Conservation (phyloP, 2,113 vertebrate species). For the Isichthys henryi region DNA sequence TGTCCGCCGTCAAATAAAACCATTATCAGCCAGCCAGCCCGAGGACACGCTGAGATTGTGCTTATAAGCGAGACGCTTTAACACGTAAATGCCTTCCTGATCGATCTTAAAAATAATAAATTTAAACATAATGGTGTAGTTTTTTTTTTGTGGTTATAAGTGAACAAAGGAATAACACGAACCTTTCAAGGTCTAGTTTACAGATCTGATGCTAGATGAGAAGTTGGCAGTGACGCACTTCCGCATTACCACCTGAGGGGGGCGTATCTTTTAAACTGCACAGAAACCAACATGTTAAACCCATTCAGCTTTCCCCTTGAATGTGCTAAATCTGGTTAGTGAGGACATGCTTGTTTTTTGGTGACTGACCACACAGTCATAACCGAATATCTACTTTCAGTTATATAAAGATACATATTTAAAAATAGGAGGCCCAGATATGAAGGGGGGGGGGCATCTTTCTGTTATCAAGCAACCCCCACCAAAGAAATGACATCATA, state of each 20-base stretch:
- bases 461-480: neutral
- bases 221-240: neutral
- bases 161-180: neutral
- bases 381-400: neutral
- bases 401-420: slow-evolving; percentile 5
- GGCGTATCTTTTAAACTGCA: neutral
- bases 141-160: neutral
- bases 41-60: neutral
- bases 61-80: neutral
- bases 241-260: neutral
- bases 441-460: neutral
- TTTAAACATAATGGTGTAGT: neutral
- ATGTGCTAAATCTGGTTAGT: neutral
- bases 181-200: neutral
- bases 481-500: neutral
- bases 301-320: neutral
- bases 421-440: neutral
- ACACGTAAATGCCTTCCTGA: neutral
- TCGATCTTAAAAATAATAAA: neutral
- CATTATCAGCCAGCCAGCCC: neutral
- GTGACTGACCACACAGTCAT: neutral
- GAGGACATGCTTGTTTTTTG: slow-evolving; percentile 7
- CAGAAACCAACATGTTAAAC: neutral
- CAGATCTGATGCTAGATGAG: neutral
- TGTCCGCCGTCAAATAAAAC: neutral